A percentile compares a stretch with the other conserved stretches of the same genome.
Evolutionary conservation across 2,888 invertebrate species (phyloP).

Genomic region (Chelonus formosanus): DNA sequence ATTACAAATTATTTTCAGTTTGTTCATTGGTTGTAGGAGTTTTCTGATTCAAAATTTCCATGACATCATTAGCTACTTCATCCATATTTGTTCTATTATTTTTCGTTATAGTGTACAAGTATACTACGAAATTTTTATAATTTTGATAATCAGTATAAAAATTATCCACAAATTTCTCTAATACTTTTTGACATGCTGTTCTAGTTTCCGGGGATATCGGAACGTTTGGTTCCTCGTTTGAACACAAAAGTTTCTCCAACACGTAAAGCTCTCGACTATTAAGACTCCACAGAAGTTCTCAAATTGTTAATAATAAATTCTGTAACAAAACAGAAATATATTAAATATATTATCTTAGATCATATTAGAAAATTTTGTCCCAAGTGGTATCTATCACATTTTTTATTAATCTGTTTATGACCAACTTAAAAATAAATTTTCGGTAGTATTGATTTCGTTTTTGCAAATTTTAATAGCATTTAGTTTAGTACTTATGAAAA

Average conservation of each 20-base stretch:
- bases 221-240: constrained; percentile 77
- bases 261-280: constrained; percentile 84
- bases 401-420: too few species aligned
- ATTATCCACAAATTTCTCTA: constrained; percentile 75
- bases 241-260: constrained; percentile 89
- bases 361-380: too few species aligned
- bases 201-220: constrained; percentile 49
- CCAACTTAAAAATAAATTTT: too few species aligned
- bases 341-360: too few species aligned
- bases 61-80: constrained; percentile 60
- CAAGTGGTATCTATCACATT: too few species aligned
- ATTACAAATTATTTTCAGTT: not conserved
- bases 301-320: constrained; percentile 88
- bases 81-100: constrained; percentile 62
- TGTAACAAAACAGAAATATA: constrained; percentile 55
- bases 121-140: constrained; percentile 72
- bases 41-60: constrained; percentile 52
- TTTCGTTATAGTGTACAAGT: constrained; percentile 62
- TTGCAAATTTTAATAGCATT: too few species aligned
- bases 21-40: constrained; percentile 32
- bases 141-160: constrained; percentile 78
- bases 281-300: constrained; percentile 89
- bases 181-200: constrained; percentile 65
- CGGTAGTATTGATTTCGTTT: too few species aligned
- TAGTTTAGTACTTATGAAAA: too few species aligned